phyloP scores from a whole-genome alignment of 2,888 invertebrate species.

The Drosophila ezoana region DNA sequence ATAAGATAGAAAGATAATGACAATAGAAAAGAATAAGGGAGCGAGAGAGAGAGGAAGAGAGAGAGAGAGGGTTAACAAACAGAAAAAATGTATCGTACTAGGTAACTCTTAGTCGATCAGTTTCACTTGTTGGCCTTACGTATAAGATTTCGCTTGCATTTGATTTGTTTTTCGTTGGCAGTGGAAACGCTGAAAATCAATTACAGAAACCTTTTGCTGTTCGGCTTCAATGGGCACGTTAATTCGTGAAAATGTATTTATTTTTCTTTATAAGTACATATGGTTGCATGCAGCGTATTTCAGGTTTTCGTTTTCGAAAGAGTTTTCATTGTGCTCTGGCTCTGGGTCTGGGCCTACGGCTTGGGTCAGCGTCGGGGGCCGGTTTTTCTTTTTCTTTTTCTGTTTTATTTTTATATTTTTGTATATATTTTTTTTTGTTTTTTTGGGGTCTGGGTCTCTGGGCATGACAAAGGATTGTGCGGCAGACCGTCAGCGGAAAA shows the following conservation, averaged over 20 bases:
- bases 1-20: neutral
- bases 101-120: conserved; percentile 8
- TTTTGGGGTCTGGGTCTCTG: conserved; percentile 42
- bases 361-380: conserved; percentile 45
- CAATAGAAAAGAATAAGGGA: neutral
- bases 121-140: conserved; percentile 6
- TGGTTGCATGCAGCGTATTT: conserved; percentile 18
- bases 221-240: conserved; percentile 73
- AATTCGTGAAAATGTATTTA: conserved; percentile 75
- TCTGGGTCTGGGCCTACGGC: conserved; percentile 39
- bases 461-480: conserved; percentile 67
- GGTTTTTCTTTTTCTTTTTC: conserved; percentile 6
- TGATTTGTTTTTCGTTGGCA: conserved; percentile 48
- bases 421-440: conserved; percentile 13
- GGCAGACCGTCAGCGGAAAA: conserved; percentile 62
- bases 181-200: conserved; percentile 75
- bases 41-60: neutral
- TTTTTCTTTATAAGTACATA: conserved; percentile 42
- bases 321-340: conserved; percentile 72
- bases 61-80: neutral
- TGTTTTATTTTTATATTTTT: neutral
- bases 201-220: conserved; percentile 76
- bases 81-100: neutral
- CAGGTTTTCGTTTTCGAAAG: conserved; percentile 60
- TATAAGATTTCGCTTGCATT: conserved; percentile 12